phyloP scores from a whole-genome alignment of 2,888 invertebrate species.

The Dolichomitus sp. region DNA sequence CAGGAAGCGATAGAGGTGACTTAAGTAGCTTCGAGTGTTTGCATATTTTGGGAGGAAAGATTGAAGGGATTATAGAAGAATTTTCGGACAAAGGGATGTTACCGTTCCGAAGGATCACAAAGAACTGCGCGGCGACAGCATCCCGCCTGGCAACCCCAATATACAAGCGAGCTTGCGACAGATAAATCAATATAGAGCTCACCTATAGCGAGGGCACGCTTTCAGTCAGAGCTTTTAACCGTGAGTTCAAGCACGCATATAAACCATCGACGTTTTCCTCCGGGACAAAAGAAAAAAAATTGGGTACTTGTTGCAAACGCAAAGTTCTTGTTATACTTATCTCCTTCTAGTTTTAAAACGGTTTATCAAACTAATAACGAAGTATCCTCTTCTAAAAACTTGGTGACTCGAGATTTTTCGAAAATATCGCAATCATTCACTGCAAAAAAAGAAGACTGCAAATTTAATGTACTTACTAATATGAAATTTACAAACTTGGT shows the following conservation, averaged over 20 bases:
- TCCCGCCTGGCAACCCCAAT: constrained; percentile 68
- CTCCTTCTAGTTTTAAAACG: background rate
- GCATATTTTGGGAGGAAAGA: background rate
- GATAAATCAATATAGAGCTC: constrained; percentile 81
- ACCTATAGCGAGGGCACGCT: constrained; percentile 12
- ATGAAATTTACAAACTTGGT: too few relatives aligned
- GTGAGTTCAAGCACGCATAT: background rate
- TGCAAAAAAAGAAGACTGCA: too few relatives aligned
- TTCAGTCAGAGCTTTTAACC: background rate
- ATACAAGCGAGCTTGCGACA: constrained; percentile 72
- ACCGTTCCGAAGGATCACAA: constrained; percentile 73
- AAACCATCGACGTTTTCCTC: background rate
- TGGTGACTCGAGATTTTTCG: too few relatives aligned
- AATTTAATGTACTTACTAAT: too few relatives aligned
- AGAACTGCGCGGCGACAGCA: constrained; percentile 78
- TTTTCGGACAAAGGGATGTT: constrained; percentile 25
- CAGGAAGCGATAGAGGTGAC: background rate
- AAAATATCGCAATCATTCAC: too few relatives aligned
- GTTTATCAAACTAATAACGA: background rate
- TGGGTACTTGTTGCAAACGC: background rate
- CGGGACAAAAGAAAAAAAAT: background rate
- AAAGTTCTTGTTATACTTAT: background rate
- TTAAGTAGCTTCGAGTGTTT: background rate
- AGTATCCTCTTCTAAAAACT: too few relatives aligned
- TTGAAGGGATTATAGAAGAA: background rate